phyloP scores from a whole-genome alignment of 2,113 vertebrate genomes.

The Atherinomorus stipes region DNA sequence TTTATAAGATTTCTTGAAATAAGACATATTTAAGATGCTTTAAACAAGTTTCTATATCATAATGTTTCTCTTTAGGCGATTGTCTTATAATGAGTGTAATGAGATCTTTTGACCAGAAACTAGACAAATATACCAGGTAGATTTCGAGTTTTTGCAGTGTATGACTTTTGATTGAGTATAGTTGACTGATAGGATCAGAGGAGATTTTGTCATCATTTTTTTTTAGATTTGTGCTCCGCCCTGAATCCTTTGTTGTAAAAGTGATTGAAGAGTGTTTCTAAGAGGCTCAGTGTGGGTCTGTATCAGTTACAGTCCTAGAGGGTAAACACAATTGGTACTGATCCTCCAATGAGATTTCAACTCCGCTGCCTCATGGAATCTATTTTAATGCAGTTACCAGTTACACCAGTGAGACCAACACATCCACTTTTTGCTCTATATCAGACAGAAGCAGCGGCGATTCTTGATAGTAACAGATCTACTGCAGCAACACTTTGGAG shows the following conservation, averaged over 20 bases:
- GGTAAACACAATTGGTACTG: constrained; percentile 20
- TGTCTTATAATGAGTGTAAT: no score
- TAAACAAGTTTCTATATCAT: no score
- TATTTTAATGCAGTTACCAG: not conserved
- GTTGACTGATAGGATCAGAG: not conserved
- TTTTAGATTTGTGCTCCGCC: not conserved
- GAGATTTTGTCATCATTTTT: not conserved
- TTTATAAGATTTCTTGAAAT: no score
- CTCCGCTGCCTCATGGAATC: constrained; percentile 7
- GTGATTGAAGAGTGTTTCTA: not conserved
- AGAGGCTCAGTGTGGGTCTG: not conserved
- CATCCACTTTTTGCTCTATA: not conserved
- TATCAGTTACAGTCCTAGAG: not conserved
- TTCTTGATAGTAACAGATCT: not conserved
- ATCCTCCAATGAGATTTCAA: constrained; percentile 25
- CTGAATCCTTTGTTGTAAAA: not conserved
- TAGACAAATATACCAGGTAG: no score
- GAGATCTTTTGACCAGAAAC: no score
- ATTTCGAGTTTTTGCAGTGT: no score
- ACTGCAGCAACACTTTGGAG: not conserved
- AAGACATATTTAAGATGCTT: no score
- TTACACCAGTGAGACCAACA: not conserved
- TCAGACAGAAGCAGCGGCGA: not conserved
- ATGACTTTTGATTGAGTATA: not conserved
- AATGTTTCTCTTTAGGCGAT: no score